Conservation (phyloP, 1,140 invertebrate species). For the Microplitis mediator region DNA sequence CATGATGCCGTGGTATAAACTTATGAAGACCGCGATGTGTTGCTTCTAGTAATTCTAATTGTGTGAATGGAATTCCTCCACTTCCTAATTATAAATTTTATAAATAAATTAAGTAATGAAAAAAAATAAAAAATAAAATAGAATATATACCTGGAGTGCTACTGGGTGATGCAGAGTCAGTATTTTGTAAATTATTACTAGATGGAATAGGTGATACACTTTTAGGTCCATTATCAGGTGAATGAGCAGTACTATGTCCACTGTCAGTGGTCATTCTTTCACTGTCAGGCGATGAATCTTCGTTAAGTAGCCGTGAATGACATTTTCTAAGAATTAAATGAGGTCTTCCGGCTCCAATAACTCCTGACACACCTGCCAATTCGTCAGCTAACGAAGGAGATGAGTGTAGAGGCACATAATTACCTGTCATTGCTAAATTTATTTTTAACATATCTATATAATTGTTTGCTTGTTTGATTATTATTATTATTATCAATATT, state of each 20-base stretch:
- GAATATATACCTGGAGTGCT: slow-evolving; percentile 52
- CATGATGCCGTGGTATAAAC: slow-evolving; percentile 91
- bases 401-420: slow-evolving; percentile 41
- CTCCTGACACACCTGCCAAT: slow-evolving; percentile 60
- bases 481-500: not conserved
- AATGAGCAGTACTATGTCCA: slow-evolving; percentile 87
- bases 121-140: not conserved
- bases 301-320: slow-evolving; percentile 68
- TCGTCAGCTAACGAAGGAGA: slow-evolving; percentile 75
- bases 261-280: slow-evolving; percentile 83
- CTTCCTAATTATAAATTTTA: slow-evolving; percentile 47
- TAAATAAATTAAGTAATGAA: slow-evolving; percentile 6
- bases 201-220: slow-evolving; percentile 75
- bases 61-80: slow-evolving; percentile 75
- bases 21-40: slow-evolving; percentile 95
- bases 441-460: not conserved
- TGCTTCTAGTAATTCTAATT: slow-evolving; percentile 88
- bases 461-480: not conserved
- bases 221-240: slow-evolving; percentile 82
- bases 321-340: slow-evolving; percentile 79
- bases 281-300: slow-evolving; percentile 84
- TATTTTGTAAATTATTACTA: slow-evolving; percentile 50
- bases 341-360: slow-evolving; percentile 41
- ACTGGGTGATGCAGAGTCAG: slow-evolving; percentile 53
- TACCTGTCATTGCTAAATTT: slow-evolving; percentile 39